Evolutionary conservation across 2,888 invertebrate genomes (phyloP), one percentile per base, ranked within the genome.

Genomic region (Andrena fulva): DNA sequence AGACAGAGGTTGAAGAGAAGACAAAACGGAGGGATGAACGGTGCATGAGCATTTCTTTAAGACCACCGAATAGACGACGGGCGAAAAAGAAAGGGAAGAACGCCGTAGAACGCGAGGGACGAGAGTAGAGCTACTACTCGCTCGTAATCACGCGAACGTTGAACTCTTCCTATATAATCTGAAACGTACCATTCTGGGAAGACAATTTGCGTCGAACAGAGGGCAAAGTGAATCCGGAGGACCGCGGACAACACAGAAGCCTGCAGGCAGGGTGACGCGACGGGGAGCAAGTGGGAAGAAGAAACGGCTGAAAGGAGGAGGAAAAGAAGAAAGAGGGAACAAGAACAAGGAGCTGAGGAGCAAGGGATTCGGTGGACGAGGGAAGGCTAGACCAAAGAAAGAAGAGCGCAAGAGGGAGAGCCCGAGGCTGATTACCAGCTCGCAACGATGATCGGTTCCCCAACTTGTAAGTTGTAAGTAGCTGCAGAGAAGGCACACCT

Each of bases 111-210:
- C 80, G 79, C 72, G 73, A 83, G 75, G 64, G 82, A 81, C 56
- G 80, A 75, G 20, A 77, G 67, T 50, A 67, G 42, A 16, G 71
- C 72, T 64, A 73, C 74, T 73, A 73, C 78, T 69, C 70, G 80
- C 79, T 84, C 84, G 80, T 66, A 85, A 88, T 87, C 84, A 73
- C 74, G 56, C 78, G 88, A 87, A 67, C 84, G 82, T 85, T 89
- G 89, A 89, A 85, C 85, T 56, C 85, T 89, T 87, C 85, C 87
- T 88, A 89, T 88, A 89, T 89, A 91, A 91, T 90, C 89, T 90
- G 85, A 82, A 86, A 78, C 85, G 83, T 82, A 82, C 82, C 84
- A 87, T 92, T 92, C 92, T 88, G 66, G 85, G 92, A 92, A 92
- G 87, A 80, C 89, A 88, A 92, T 92, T 92, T 92, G 90, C 89